These are phyloP conservation scores for Ochotona curzoniae DNA, from an alignment of 2,113 vertebrate species.

Conservation along the genomic window DNA sequence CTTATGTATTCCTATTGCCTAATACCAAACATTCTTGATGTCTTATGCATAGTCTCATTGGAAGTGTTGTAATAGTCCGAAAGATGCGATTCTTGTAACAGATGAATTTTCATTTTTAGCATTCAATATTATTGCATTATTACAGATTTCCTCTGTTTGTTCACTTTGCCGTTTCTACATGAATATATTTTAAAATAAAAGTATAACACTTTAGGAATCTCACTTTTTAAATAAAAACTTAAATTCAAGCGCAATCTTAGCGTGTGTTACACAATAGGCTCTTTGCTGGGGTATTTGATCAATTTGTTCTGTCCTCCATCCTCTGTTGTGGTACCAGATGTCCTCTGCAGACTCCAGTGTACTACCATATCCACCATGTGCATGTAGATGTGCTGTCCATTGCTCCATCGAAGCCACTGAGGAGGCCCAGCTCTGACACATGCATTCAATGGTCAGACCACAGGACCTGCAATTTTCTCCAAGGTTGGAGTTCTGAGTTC, in stretches of 20 bases:
- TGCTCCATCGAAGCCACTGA: too few relatives aligned
- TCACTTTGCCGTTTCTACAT: not conserved
- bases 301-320: too few relatives aligned
- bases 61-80: not conserved
- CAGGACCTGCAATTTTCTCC: too few relatives aligned
- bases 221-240: not conserved
- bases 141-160: not conserved
- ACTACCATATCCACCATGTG: too few relatives aligned
- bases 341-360: too few relatives aligned
- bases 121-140: not conserved
- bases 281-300: too few relatives aligned
- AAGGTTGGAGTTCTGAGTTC: too few relatives aligned
- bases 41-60: not conserved
- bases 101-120: not conserved
- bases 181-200: not conserved
- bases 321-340: too few relatives aligned
- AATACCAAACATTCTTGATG: not conserved
- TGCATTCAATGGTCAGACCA: too few relatives aligned
- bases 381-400: too few relatives aligned
- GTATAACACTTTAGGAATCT: not conserved
- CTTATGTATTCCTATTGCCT: not conserved
- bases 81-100: not conserved
- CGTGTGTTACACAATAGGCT: not conserved
- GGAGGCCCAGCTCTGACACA: too few relatives aligned
- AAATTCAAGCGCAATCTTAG: not conserved